These are phyloP conservation scores for Drosophila nebulosa DNA, from an alignment of 1,140 invertebrate species.

Conservation along the genomic window DNA sequence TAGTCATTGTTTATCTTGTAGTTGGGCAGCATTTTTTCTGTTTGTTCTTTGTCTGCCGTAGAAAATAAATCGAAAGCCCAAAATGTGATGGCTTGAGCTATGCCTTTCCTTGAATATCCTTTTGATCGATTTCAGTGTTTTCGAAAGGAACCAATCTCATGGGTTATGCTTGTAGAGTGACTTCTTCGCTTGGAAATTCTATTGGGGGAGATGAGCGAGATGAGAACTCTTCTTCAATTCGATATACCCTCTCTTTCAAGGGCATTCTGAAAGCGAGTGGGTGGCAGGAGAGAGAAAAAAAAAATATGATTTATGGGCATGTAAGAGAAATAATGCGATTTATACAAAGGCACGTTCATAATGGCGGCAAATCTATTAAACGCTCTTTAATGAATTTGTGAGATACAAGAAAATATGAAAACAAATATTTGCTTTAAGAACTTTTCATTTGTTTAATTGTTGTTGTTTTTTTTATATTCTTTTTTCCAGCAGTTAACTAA, in stretches of 20 bases:
- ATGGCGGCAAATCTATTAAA: constrained; percentile 29
- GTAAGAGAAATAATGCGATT: constrained; percentile 33
- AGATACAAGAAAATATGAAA: background rate
- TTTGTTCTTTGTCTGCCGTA: constrained; percentile 29
- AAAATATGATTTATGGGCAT: constrained; percentile 49
- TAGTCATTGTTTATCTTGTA: constrained; percentile 37
- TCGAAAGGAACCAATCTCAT: too few relatives aligned
- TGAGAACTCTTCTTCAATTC: background rate
- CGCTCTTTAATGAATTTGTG: constrained; percentile 20
- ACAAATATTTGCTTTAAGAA: constrained; percentile 19
- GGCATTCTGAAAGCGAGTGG: background rate
- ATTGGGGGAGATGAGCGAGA: too few relatives aligned
- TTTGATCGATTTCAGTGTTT: too few relatives aligned
- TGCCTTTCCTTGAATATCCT: too few relatives aligned
- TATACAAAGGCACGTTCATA: constrained; percentile 41
- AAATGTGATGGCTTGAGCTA: background rate
- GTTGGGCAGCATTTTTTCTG: constrained; percentile 26
- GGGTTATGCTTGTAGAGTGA: too few relatives aligned
- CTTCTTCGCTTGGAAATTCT: too few relatives aligned
- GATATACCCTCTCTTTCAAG: background rate
- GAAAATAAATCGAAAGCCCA: constrained; percentile 39
- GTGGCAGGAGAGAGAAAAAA: constrained; percentile 1
- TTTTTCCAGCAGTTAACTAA: constrained; percentile 1
- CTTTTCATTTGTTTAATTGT: background rate
- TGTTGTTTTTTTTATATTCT: background rate